Percentiles rank a stretch among this genome's conserved stretches.
phyloP scores from a whole-genome alignment of 2,113 vertebrate genomes.

The Scartelaos histophorus region DNA sequence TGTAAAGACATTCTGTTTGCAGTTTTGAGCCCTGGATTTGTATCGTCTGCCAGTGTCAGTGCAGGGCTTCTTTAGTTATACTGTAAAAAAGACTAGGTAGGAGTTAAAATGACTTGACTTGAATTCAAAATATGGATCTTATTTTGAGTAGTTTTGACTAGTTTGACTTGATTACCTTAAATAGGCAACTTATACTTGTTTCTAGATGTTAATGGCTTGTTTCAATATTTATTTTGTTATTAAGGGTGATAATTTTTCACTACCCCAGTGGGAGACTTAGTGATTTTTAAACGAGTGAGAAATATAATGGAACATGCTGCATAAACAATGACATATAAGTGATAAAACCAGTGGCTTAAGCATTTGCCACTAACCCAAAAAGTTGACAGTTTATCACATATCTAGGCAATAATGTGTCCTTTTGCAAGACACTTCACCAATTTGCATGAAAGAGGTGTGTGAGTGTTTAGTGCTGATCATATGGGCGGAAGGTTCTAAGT shows the following conservation, averaged over 20 bases:
- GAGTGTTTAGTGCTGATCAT: too few species aligned
- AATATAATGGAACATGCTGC: not conserved
- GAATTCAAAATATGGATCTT: not conserved
- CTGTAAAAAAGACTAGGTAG: not conserved
- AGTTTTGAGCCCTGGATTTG: conserved; percentile 50
- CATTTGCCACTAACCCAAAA: not conserved
- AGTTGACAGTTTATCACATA: not conserved
- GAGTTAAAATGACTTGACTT: not conserved
- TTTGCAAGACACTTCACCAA: too few species aligned
- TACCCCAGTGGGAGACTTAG: not conserved
- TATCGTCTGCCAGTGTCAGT: not conserved
- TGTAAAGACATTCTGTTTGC: conserved; percentile 60
- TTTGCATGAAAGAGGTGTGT: too few species aligned
- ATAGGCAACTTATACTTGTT: too few species aligned
- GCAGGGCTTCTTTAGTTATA: conserved; percentile 7
- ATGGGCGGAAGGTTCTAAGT: too few species aligned
- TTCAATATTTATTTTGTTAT: not conserved
- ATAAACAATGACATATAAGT: not conserved
- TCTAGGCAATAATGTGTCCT: too few species aligned
- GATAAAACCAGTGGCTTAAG: not conserved
- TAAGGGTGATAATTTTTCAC: not conserved
- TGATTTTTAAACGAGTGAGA: not conserved
- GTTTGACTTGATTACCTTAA: not conserved
- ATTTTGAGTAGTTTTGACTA: not conserved
- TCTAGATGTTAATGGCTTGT: not conserved